phyloP scores from a whole-genome alignment of 2,888 invertebrate species.

The Lamellibrachia columna region DNA sequence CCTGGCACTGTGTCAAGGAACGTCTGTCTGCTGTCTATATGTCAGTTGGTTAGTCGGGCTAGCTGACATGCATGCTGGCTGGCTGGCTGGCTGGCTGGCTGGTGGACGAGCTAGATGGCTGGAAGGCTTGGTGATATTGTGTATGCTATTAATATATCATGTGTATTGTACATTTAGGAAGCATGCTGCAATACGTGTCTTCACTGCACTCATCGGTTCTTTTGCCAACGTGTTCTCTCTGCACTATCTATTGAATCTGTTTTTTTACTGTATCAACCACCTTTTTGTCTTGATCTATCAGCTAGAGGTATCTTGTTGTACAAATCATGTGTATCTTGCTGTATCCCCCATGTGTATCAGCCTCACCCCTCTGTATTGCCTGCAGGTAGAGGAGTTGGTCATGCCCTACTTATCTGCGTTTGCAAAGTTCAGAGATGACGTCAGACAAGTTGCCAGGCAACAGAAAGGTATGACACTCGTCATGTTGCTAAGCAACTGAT shows the following conservation, averaged over 20 bases:
- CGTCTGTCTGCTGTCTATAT: background rate
- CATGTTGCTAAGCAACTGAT: background rate
- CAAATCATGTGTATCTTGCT: background rate
- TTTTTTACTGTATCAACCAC: background rate
- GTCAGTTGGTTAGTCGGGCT: background rate
- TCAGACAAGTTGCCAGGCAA: constrained; percentile 76
- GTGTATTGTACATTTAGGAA: background rate
- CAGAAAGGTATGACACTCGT: constrained; percentile 56
- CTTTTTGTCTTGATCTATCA: background rate
- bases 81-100: too few species aligned
- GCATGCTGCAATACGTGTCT: too few species aligned
- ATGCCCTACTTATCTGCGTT: constrained; percentile 89
- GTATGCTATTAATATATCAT: background rate
- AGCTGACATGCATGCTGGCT: too few species aligned
- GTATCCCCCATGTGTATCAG: background rate
- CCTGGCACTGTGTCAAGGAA: background rate
- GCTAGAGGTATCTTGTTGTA: background rate
- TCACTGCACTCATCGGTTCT: background rate
- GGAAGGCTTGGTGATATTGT: background rate
- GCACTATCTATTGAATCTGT: background rate
- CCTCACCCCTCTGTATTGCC: background rate
- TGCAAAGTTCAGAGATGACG: constrained; percentile 84
- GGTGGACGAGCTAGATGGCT: too few species aligned
- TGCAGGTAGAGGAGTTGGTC: constrained; percentile 75
- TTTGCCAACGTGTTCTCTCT: background rate